Conservation (phyloP, 2,888 invertebrate genomes). For the Sphaeridia pumilis region DNA sequence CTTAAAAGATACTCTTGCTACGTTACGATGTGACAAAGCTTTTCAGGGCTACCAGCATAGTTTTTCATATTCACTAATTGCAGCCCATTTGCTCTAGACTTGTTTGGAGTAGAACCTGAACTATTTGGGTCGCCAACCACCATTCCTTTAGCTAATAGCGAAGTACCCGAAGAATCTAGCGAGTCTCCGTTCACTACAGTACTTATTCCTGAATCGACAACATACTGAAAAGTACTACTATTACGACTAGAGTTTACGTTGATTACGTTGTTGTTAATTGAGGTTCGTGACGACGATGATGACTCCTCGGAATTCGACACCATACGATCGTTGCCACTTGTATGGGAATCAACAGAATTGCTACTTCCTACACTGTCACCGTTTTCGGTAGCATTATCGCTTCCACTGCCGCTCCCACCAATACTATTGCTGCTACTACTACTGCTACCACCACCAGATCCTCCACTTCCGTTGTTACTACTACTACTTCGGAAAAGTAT, state of each 20-base stretch:
- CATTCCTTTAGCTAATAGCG: constrained; percentile 19
- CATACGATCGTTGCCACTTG: neutral
- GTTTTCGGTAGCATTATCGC: constrained; percentile 22
- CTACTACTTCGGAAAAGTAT: constrained; percentile 19
- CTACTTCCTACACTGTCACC: constrained; percentile 24
- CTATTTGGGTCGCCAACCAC: constrained; percentile 18
- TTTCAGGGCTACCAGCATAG: constrained; percentile 12
- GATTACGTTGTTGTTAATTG: constrained; percentile 11
- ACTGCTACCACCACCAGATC: constrained; percentile 25
- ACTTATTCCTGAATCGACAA: constrained; percentile 12
- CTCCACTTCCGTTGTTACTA: constrained; percentile 12
- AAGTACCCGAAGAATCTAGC: constrained; percentile 15
- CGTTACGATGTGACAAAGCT: constrained; percentile 13
- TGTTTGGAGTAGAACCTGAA: constrained; percentile 20
- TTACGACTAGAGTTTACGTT: constrained; percentile 34
- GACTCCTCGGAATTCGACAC: constrained; percentile 16
- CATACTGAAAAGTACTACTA: constrained; percentile 22
- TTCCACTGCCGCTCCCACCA: too few relatives aligned
- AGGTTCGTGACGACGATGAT: constrained; percentile 19
- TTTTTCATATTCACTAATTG: constrained; percentile 16
- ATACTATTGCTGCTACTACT: constrained; percentile 9
- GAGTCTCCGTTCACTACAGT: constrained; percentile 16
- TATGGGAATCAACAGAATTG: neutral
- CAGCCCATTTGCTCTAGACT: constrained; percentile 23
- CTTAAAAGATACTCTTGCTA: neutral